Base-by-base conservation (phyloP, 2,888 invertebrate genomes). In the Drosophila yooni region DNA sequence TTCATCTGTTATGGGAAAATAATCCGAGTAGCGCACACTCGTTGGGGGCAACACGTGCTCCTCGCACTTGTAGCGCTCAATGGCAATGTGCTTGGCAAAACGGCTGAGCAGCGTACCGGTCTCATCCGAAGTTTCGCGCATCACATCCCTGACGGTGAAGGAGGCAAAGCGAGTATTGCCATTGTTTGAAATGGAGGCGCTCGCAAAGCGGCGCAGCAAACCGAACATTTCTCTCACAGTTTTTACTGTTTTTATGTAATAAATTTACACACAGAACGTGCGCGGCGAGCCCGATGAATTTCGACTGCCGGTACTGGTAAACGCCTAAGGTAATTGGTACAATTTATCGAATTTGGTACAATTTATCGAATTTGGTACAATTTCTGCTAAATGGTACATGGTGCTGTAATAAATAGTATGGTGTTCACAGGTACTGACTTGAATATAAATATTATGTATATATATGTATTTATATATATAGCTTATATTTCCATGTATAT, bases 41-140 rank as follows among this genome's bases (percentile, higher is more conserved):
- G 88, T 91, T 3, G 91, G 84, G 1, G 91, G 72, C 34, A 91
- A 69, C 36, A 88, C 82, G 34, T 81, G 86, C 8, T 88, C 69
- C 29, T 83, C 83, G 18, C 83, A 81, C 43, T 88, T 91, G 56
- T 91, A 89, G 18, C 91, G 88, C 66, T 92, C 92, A 33, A 92
- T 50, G 0, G 93, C 93, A 15, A 93, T 88, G 66, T 93, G 91
- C 65, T 93, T 93, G 11, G 93, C 86, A 65, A 93, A 93, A 6
- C 91, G 91, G 25, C 79, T 83, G 3, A 90, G 68, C 29, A 93
- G 76, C 0, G 92, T 92, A 2, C 93, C 93, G 34, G 91, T 70
- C 51, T 92, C 92, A 38, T 92, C 92, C 1, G 88, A 81, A 0
- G 76, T 84, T 27, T 89, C 84, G 0, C 89, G 84, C 21, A 90